Evolutionary conservation across 2,113 vertebrate genomes (phyloP), one percentile per base, ranked within the genome.

Genomic region (Mugil cephalus): DNA sequence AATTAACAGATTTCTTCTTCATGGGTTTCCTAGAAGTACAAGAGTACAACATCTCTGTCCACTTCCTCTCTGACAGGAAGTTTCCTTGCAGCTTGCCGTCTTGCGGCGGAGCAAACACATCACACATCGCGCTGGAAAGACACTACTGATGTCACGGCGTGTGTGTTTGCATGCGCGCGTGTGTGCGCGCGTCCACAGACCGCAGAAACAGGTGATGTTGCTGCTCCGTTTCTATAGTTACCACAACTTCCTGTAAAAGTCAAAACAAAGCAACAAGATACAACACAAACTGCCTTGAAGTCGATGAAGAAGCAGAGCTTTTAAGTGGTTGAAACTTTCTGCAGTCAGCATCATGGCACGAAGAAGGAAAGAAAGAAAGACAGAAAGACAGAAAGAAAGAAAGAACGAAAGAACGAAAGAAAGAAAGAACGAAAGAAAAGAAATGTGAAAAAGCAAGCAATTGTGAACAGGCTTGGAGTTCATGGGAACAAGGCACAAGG

Each of bases 241-340:
- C 70, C 48, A 69, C 52, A 59, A 76, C 60, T 81, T 88, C 68
- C 80, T 88, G 80, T 76, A 8, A 36, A 24, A 59, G 63, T 67
- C 54, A 62, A 50, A 56, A 51, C 56, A 40, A 17, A 18, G 21
- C 17, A 17, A 69, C 14, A 30, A 60, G 42, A 71, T n/a, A n/a
- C n/a, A n/a, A n/a, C n/a, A 55, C n/a, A 11, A 59, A 54, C 47
- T 0, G 14, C 5, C 8, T 56, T 46, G 10, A 74, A 18, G 34
- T 64, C 13, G 40, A 10, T 54, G 48, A 55, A 65, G 63, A 55
- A 34, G 4, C 8, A 30, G 13, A 8, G 35, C 38, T 45, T 61
- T 61, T 47, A 66, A 54, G 59, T 55, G 24, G 59, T 54, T 38
- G 8, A 40, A 34, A 15, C 18, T 50, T 43, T 40, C 21, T 53